Evolutionary conservation across 2,113 vertebrate genomes (phyloP), one percentile per base, ranked within the genome.

Genomic region (Oncorhynchus gorbuscha): DNA sequence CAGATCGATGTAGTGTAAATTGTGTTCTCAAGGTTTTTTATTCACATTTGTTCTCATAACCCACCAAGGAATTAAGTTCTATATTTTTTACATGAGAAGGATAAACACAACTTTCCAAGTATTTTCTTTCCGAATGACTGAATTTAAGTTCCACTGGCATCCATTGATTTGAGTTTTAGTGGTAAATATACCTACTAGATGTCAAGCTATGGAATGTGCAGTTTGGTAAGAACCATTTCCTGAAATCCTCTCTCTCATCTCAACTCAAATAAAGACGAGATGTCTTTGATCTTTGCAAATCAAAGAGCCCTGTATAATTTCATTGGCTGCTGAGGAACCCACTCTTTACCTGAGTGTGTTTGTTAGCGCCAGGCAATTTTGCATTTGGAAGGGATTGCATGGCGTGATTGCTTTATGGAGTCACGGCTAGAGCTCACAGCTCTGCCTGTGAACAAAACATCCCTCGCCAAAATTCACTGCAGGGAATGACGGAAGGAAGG

Each of bases 311-410:
- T 67, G 55, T 76, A 69, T 86, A 79, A 82, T 79, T 72, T 69
- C 70, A 61, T 13, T 69, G 72, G 61, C 82, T 77, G 76, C 61
- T 64, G 58, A 73, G 77, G 64, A 75, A 80, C 66, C 66, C 74
- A 68, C 72, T 78, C 55, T 73, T 69, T 62, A 79, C 83, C 78
- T 80, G 35, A 58, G 73, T 78, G 78, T 69, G 71, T 80, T 78
- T 79, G 75, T 81, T 80, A 79, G 69, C 69, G 18, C 72, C 9
- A 7, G 73, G 79, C 76, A 78, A 76, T 74, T 74, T 75, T 85
- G 64, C 80, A 74, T 80, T 80, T 72, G 55, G 70, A 74, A 75
- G 62, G 30, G 75, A 80, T 78, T 70, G 76, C 72, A 39, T 48
- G 69, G 70, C 39, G 58, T 39, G 55, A 73, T 65, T 73, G 72